Evolutionary conservation across 2,888 invertebrate species (phyloP), one percentile per base, ranked within the genome.

Genomic region (Scelioninae gen. 1): DNA sequence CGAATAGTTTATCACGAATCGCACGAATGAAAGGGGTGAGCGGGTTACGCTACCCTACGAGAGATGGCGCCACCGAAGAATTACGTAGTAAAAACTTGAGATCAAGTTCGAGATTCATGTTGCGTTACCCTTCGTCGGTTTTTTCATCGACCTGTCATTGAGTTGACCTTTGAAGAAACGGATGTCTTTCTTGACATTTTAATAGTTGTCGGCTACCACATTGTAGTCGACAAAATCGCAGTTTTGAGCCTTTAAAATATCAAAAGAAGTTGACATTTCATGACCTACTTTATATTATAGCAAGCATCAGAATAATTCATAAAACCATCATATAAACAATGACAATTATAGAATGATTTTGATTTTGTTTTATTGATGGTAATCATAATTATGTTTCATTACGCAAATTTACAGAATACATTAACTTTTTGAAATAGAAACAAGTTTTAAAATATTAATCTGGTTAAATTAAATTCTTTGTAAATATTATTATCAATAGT

Each of bases 11-110:
- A 74, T 81, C 77, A 53, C 63, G 66, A 62, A 71, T 60, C 75
- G 81, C 81, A 83, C 82, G 83, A 83, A 83, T 75, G 84, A 85
- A 86, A 86, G 69, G 82, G 80, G 76, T 75, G 85, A 76, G 31
- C n/a, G 51, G 16, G 83, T 87, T 86, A 32, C 8, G 11, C 75
- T 11, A 45, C 84, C 66, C 71, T 58, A 6, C 53, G 76, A 51
- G 34, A 76, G 87, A 86, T 87, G 87, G 85, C 86, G 85, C 85
- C 84, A 84, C 68, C 0, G 6, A 15, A 47, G 5, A 76, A 56
- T 32, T 38, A 32, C 60, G 38, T 38, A 38, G n/a, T n/a, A n/a
- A n/a, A n/a, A n/a, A n/a, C n/a, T n/a, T n/a, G n/a, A n/a, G 32
- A 45, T 51, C 32, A 13, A 53, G 40, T 11, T 13, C 32, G 16